Conservation (phyloP, 2,888 invertebrate genomes). For the Synergus laeviventris region DNA sequence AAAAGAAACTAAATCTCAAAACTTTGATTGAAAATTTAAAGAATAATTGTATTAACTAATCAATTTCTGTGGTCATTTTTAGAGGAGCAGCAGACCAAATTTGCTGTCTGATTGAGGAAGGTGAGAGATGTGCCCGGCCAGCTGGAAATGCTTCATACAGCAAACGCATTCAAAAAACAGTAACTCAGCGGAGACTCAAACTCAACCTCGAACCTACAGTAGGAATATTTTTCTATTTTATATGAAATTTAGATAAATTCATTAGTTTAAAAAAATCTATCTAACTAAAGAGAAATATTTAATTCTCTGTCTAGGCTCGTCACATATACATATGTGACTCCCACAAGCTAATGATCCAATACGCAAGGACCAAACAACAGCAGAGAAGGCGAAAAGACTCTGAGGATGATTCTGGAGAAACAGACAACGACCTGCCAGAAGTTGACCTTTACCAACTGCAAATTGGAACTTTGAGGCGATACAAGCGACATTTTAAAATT, state of each 20-base stretch:
- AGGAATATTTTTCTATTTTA: slow-evolving; percentile 64
- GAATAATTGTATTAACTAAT: no score
- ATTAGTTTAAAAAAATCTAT: not conserved
- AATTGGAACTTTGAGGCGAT: slow-evolving; percentile 94
- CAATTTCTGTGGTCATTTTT: slow-evolving; percentile 77
- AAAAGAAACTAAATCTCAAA: no score
- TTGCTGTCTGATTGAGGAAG: slow-evolving; percentile 95
- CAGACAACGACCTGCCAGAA: slow-evolving; percentile 93
- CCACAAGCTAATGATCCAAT: slow-evolving; percentile 97
- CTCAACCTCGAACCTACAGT: slow-evolving; percentile 90
- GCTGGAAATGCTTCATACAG: slow-evolving; percentile 98
- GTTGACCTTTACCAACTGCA: slow-evolving; percentile 96
- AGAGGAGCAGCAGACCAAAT: slow-evolving; percentile 91
- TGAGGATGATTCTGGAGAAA: slow-evolving; percentile 95
- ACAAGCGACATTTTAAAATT: slow-evolving; percentile 95
- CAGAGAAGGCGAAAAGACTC: slow-evolving; percentile 87
- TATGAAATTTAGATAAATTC: not conserved
- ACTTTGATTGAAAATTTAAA: no score
- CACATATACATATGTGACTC: slow-evolving; percentile 98
- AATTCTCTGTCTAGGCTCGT: slow-evolving; percentile 82
- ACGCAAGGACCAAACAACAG: slow-evolving; percentile 91
- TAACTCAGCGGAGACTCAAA: slow-evolving; percentile 92
- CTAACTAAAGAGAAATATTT: not conserved
- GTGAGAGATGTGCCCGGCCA: slow-evolving; percentile 89
- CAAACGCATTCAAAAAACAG: slow-evolving; percentile 97